Base-by-base conservation (phyloP, 2,888 invertebrate genomes). In the Drosophila paranaensis region DNA sequence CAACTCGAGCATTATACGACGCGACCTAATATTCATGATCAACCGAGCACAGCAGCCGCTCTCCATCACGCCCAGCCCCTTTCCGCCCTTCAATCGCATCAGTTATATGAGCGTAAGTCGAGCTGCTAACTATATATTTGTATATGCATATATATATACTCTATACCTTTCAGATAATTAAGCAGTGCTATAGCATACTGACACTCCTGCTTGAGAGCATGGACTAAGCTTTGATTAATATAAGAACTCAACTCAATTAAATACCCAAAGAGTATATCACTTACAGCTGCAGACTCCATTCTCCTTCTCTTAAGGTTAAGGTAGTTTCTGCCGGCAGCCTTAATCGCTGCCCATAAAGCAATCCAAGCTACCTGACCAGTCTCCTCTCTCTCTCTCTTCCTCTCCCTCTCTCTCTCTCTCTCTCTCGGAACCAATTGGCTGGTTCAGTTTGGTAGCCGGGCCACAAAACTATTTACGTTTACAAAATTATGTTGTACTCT, bases 111-210 rank as follows among this genome's bases (percentile, higher is more conserved):
- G 57, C 14, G 82, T 84, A 27, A 71, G 74, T 72, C 4, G 8
- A 20, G 1, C n/a, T 6, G 0, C 4, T 9, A 1, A 0, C 8
- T 9, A 6, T 33, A 8, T 33, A 33, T 33, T 20, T 20, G 20
- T 33, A n/a, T n/a, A n/a, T n/a, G n/a, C 27, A 6, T 33, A 1
- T 10, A 27, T 40, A 3, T 16, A 25, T 2, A n/a, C 35, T 53
- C 5, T 33, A 11, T 33, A 6, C 14, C 16, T 64, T 20, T 2
- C 42, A 83, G 84, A 60, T 77, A 43, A 54, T 79, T 0, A 72
- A 79, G 8, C 87, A 83, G 30, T 79, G 84, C 42, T 82, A 78
- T 27, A 69, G 57, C 9, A 73, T 82, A 39, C 10, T 86, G 6
- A 78, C 78, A 0, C 9, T 82, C 4, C 37, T 83, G 53, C 8